Evolutionary conservation across 1,140 invertebrate genomes (phyloP).

Genomic region (Heliconius congener): DNA sequence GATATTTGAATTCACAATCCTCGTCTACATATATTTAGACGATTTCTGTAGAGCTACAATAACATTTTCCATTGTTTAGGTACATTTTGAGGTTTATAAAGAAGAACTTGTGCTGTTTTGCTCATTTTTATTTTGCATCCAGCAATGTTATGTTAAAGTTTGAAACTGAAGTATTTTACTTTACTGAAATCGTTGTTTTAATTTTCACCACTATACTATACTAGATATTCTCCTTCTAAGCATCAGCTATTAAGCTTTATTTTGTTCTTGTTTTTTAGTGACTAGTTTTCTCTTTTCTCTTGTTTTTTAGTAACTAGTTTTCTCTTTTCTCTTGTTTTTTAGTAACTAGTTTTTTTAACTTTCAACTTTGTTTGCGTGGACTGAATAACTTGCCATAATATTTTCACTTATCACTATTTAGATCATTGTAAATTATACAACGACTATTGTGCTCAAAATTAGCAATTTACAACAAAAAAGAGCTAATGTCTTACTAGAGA

Average conservation of each 20-base stretch:
- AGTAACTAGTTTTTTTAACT: no score
- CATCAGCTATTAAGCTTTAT: not conserved
- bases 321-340: not conserved
- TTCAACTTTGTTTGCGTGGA: no score
- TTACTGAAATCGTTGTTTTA: not conserved
- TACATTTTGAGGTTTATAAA: slow-evolving; percentile 2
- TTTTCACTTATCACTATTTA: no score
- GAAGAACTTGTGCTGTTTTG: not conserved
- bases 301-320: not conserved
- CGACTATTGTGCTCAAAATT: no score
- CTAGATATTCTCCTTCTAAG: not conserved
- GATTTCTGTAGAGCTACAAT: not conserved
- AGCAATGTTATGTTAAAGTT: slow-evolving; percentile 3
- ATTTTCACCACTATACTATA: not conserved
- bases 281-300: no score
- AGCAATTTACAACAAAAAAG: no score
- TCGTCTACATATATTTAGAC: not conserved
- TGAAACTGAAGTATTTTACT: not conserved
- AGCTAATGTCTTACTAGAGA: no score
- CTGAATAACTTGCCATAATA: no score
- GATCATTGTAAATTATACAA: no score
- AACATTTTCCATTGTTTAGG: not conserved
- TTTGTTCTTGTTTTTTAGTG: not conserved
- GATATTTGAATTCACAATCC: not conserved
- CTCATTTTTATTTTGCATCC: not conserved